A percentile compares a stretch with the other conserved stretches of the same genome.
phyloP scores from a whole-genome alignment of 2,888 invertebrate genomes.

The Tholera decimalis region DNA sequence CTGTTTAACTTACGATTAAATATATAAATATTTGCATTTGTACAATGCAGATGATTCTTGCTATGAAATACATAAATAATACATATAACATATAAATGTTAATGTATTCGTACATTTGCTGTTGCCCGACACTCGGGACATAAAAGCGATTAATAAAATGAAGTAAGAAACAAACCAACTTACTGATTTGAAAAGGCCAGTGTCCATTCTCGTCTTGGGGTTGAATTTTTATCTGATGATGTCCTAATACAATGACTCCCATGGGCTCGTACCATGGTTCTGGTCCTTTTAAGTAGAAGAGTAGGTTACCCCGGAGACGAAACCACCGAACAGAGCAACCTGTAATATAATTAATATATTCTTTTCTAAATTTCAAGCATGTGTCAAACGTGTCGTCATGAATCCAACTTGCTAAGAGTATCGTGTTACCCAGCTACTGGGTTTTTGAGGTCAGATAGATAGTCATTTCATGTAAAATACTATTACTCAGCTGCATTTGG shows the following conservation, averaged over 20 bases:
- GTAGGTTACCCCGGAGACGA: constrained; percentile 97
- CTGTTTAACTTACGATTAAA: neutral
- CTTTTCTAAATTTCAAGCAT: neutral
- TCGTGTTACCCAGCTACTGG: no score
- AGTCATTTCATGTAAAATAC: no score
- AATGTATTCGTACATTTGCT: no score
- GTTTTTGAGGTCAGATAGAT: no score
- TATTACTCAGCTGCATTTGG: no score
- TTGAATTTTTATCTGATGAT: constrained; percentile 94
- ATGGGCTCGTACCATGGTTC: constrained; percentile 97
- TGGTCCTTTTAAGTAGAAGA: constrained; percentile 98
- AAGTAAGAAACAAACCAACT: constrained; percentile 61
- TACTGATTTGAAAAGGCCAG: constrained; percentile 96
- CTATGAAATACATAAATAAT: no score
- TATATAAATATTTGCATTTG: neutral
- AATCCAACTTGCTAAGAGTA: no score
- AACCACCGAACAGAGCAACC: constrained; percentile 93
- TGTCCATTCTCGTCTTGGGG: constrained; percentile 93
- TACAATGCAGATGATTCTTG: neutral
- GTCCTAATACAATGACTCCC: constrained; percentile 97
- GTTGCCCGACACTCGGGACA: neutral
- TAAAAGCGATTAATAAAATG: neutral
- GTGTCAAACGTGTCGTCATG: no score
- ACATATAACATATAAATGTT: no score
- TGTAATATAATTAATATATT: constrained; percentile 63